Evolutionary conservation across 2,113 vertebrate genomes (phyloP).

Genomic region (Scophthalmus maximus): DNA sequence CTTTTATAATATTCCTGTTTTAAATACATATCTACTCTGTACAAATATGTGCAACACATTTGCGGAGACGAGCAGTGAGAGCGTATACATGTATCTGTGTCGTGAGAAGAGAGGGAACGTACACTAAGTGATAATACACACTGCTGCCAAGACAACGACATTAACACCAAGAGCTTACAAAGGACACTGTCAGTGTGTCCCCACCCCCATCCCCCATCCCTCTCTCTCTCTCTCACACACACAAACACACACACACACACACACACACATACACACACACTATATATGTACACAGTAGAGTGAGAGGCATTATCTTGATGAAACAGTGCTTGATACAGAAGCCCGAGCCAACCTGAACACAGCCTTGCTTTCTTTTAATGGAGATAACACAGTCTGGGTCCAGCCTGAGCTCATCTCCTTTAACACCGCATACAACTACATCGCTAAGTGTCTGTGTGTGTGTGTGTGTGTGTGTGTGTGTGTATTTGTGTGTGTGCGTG

Average conservation of each 20-base stretch:
- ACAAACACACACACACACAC: neutral
- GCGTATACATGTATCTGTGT: slow-evolving; percentile 24
- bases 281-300: slow-evolving; percentile 24
- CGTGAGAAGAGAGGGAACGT: slow-evolving; percentile 7
- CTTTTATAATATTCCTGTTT: slow-evolving; percentile 27
- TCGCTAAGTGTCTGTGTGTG: slow-evolving; percentile 30
- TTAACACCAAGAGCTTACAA: slow-evolving; percentile 70
- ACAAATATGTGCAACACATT: neutral
- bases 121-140: slow-evolving; percentile 48
- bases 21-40: neutral
- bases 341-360: slow-evolving; percentile 72
- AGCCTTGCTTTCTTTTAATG: slow-evolving; percentile 75
- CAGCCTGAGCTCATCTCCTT: slow-evolving; percentile 73
- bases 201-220: no score
- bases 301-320: slow-evolving; percentile 81
- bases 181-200: slow-evolving; percentile 67
- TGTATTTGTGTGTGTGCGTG: slow-evolving; percentile 28
- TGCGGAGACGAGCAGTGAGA: neutral
- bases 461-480: slow-evolving; percentile 21
- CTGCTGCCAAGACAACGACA: slow-evolving; percentile 68
- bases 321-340: slow-evolving; percentile 67
- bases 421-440: slow-evolving; percentile 47
- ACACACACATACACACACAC: slow-evolving; percentile 13
- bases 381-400: slow-evolving; percentile 76
- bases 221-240: slow-evolving; percentile 21